These are phyloP conservation scores for Fissipunctia ypsillon DNA, from an alignment of 2,888 invertebrate genomes.

Conservation along the genomic window DNA sequence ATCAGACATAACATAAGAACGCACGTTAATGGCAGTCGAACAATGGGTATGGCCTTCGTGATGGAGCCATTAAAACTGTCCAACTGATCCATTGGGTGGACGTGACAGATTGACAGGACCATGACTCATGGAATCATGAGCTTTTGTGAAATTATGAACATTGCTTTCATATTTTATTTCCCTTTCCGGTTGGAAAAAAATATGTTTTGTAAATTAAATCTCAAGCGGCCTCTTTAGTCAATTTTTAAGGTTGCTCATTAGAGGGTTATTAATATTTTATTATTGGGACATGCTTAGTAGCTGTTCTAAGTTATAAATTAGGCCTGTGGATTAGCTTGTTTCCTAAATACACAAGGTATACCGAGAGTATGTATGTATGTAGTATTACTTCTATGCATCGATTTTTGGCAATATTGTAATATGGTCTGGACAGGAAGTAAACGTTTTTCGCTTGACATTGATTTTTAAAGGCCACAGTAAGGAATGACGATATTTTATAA, in stretches of 20 bases:
- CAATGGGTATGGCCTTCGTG: slow-evolving; percentile 63
- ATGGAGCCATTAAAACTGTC: slow-evolving; percentile 61
- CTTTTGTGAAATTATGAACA: slow-evolving; percentile 47
- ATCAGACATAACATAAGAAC: slow-evolving; percentile 54
- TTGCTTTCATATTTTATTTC: slow-evolving; percentile 36
- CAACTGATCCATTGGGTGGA: slow-evolving; percentile 45
- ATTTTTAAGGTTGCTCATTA: too few relatives aligned
- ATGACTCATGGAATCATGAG: slow-evolving; percentile 43
- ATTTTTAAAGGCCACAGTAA: background rate
- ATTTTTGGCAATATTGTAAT: slow-evolving; percentile 10
- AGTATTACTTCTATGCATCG: background rate
- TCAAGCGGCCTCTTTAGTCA: background rate
- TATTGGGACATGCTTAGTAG: background rate
- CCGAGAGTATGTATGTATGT: background rate
- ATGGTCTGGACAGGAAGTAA: slow-evolving; percentile 16
- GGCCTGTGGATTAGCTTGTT: background rate
- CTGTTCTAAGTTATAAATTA: background rate
- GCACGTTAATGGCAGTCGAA: slow-evolving; percentile 52
- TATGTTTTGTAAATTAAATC: slow-evolving; percentile 17
- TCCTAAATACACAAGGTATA: background rate
- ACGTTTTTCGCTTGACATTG: slow-evolving; percentile 25
- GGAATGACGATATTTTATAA: background rate
- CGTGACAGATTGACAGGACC: slow-evolving; percentile 49
- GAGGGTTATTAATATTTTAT: slow-evolving; percentile 4
- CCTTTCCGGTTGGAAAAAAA: slow-evolving; percentile 10